Percentiles rank a stretch among this genome's conserved stretches.
phyloP scores from a whole-genome alignment of 2,888 invertebrate species.

The Hartigia nigra region DNA sequence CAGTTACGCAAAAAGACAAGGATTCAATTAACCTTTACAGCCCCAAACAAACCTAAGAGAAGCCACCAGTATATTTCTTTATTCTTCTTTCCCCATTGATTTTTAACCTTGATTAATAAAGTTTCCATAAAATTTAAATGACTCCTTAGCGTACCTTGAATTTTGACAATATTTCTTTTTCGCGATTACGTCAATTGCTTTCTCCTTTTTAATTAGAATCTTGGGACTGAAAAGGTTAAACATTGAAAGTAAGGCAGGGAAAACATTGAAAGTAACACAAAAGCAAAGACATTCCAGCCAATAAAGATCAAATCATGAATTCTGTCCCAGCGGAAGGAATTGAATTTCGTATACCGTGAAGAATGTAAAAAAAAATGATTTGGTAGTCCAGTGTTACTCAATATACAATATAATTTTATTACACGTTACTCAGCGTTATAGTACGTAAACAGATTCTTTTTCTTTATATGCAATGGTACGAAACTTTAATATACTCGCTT shows the following conservation, averaged over 20 bases:
- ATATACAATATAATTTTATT: conserved; percentile 60
- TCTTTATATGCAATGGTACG: conserved; percentile 53
- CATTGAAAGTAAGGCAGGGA: too few relatives aligned
- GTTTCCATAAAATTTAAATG: not conserved
- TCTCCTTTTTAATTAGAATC: not conserved
- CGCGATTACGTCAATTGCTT: not conserved
- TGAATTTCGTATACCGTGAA: not conserved
- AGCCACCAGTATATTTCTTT: not conserved
- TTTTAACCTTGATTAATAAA: too few relatives aligned
- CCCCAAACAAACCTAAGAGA: not conserved
- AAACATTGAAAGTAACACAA: not conserved
- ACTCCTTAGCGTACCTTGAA: not conserved
- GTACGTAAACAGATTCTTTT: conserved; percentile 19
- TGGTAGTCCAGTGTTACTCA: conserved; percentile 37
- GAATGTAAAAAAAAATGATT: conserved; percentile 6
- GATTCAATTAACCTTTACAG: not conserved
- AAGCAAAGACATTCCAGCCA: conserved; percentile 5
- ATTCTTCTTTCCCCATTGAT: not conserved
- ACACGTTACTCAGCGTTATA: conserved; percentile 39
- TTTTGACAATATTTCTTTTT: not conserved
- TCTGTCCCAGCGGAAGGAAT: not conserved
- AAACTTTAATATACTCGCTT: conserved; percentile 53
- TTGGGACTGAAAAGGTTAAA: not conserved
- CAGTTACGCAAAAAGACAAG: not conserved
- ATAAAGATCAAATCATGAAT: not conserved